Conservation (phyloP, 2,888 invertebrate species). For the Drosophila atripex region DNA sequence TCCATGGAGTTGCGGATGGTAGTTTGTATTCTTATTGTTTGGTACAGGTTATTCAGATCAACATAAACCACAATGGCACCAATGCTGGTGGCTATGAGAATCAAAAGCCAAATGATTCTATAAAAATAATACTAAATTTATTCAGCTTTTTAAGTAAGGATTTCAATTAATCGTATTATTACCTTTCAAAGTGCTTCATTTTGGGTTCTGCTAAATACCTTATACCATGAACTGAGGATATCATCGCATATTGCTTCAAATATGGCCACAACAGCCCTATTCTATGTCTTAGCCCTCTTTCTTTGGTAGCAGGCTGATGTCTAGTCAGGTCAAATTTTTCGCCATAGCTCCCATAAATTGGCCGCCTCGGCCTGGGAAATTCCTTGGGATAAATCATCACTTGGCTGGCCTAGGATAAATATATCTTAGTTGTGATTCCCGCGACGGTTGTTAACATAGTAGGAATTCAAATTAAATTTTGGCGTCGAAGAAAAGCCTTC, state of each 20-base stretch:
- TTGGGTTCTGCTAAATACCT: constrained; percentile 76
- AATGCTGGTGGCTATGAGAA: constrained; percentile 68
- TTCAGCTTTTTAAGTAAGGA: neutral
- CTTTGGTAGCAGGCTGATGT: neutral
- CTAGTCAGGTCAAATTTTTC: constrained; percentile 25
- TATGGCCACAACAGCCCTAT: constrained; percentile 55
- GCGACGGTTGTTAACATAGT: constrained; percentile 43
- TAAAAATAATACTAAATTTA: neutral
- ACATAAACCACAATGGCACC: constrained; percentile 71
- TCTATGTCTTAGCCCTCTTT: constrained; percentile 6
- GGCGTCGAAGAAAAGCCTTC: constrained; percentile 39
- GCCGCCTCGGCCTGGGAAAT: constrained; percentile 56
- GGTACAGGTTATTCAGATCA: constrained; percentile 71
- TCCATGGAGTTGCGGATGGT: constrained; percentile 79
- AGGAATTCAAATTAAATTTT: constrained; percentile 50
- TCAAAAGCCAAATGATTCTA: constrained; percentile 78
- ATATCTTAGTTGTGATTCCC: constrained; percentile 29
- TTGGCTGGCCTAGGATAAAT: neutral
- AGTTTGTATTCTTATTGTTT: constrained; percentile 72
- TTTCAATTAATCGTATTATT: neutral
- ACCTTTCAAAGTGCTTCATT: constrained; percentile 78
- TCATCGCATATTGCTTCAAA: constrained; percentile 70
- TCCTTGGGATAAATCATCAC: constrained; percentile 65
- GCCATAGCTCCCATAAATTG: constrained; percentile 43
- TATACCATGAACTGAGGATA: constrained; percentile 80